phyloP scores from a whole-genome alignment of 2,113 vertebrate species.

The Mus pahari region DNA sequence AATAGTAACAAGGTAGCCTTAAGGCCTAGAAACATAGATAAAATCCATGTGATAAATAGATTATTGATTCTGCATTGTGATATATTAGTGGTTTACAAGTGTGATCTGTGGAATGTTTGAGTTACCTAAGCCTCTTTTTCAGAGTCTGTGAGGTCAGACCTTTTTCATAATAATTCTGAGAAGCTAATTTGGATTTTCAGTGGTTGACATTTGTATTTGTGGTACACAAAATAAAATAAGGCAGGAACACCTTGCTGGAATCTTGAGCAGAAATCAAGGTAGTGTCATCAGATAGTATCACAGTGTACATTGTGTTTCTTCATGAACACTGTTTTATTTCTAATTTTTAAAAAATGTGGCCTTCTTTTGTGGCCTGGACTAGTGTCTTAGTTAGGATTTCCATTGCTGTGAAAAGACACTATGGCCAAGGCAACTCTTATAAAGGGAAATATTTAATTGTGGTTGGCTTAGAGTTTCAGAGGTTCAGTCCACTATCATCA shows the following conservation, averaged over 20 bases:
- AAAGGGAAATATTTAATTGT: background rate
- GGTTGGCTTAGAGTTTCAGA: background rate
- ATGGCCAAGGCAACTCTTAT: background rate
- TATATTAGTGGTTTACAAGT: background rate
- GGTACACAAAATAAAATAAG: background rate
- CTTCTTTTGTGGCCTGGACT: background rate
- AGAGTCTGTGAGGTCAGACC: background rate
- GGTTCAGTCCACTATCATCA: background rate
- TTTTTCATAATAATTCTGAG: conserved; percentile 19
- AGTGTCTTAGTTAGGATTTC: background rate
- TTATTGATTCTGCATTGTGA: background rate
- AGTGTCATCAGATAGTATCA: background rate
- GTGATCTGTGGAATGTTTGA: background rate
- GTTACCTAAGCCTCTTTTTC: background rate
- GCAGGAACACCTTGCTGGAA: background rate
- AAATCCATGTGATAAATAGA: background rate
- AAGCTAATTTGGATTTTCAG: background rate
- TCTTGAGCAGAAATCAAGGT: background rate
- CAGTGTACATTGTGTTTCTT: background rate
- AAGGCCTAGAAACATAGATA: background rate
- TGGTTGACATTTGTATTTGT: conserved; percentile 26
- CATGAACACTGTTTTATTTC: background rate
- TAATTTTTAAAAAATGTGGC: background rate
- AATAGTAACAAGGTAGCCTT: background rate
- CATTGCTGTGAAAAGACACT: background rate